phyloP scores from a whole-genome alignment of 2,113 vertebrate species.

The Origma solitaria region DNA sequence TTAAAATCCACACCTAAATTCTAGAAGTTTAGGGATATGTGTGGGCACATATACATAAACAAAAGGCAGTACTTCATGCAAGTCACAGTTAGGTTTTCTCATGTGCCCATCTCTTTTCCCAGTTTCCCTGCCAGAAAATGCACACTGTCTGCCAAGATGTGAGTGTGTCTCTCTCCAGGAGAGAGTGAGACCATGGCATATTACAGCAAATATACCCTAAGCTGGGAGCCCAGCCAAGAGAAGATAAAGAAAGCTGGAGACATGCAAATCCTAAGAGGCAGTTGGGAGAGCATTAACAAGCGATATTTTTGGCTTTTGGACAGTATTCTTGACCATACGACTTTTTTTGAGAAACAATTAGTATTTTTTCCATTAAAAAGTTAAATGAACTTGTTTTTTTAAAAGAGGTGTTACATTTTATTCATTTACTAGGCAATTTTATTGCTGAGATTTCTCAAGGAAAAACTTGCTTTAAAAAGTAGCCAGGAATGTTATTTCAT shows the following conservation, averaged over 20 bases:
- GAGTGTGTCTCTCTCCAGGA: neutral
- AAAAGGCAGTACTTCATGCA: neutral
- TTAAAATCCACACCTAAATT: neutral
- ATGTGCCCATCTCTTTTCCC: neutral
- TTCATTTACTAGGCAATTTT: neutral
- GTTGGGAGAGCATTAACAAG: neutral
- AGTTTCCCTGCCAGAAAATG: neutral
- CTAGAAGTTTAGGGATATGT: neutral
- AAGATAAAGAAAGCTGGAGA: neutral
- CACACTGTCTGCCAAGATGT: neutral
- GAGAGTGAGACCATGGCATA: neutral
- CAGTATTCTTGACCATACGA: neutral
- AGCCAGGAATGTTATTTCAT: neutral
- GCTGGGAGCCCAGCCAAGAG: neutral
- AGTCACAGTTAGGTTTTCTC: neutral
- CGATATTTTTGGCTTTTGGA: neutral
- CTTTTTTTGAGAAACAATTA: neutral
- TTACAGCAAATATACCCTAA: neutral
- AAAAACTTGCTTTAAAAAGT: neutral
- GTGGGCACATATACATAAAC: fast-evolving
- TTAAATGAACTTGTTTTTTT: neutral
- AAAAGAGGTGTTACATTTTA: neutral
- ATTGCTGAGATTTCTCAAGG: neutral
- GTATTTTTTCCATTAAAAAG: neutral
- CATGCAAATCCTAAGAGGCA: neutral